Evolutionary conservation across 2,888 invertebrate species (phyloP).

Genomic region (Drosophila stalkeri): DNA sequence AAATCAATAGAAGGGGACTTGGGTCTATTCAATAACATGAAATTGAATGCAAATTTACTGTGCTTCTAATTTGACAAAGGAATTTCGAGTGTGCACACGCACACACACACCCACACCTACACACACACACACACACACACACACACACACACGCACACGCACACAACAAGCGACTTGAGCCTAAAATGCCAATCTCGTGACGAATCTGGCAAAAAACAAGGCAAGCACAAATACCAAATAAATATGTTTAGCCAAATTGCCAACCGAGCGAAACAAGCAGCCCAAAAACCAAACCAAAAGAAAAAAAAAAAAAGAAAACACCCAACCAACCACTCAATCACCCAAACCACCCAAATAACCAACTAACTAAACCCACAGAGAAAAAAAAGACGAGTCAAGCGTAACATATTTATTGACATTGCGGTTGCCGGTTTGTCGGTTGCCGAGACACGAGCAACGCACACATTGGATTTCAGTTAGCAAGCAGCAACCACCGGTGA

Average conservation of each 20-base stretch:
- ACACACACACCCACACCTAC: background rate
- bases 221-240: conserved; percentile 66
- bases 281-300: conserved; percentile 1
- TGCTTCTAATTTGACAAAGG: conserved; percentile 51
- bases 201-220: conserved; percentile 42
- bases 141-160: background rate
- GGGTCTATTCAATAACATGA: conserved; percentile 38
- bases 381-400: conserved; percentile 66
- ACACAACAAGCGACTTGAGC: conserved; percentile 13
- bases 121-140: too few relatives aligned
- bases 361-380: conserved; percentile 29
- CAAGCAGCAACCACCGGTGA: conserved; percentile 49
- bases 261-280: conserved; percentile 31
- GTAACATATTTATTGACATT: conserved; percentile 82
- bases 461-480: conserved; percentile 76
- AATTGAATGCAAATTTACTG: conserved; percentile 43
- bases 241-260: conserved; percentile 79
- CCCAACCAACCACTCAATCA: conserved; percentile 16
- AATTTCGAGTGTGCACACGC: conserved; percentile 26
- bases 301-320: background rate
- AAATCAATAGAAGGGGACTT: conserved; percentile 26
- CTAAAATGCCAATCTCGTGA: conserved; percentile 40
- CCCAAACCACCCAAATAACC: conserved; percentile 5
- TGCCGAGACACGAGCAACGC: conserved; percentile 33
- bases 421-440: conserved; percentile 61